Base-by-base conservation (phyloP, 1,140 invertebrate species). In the Callitettix versicolor region DNA sequence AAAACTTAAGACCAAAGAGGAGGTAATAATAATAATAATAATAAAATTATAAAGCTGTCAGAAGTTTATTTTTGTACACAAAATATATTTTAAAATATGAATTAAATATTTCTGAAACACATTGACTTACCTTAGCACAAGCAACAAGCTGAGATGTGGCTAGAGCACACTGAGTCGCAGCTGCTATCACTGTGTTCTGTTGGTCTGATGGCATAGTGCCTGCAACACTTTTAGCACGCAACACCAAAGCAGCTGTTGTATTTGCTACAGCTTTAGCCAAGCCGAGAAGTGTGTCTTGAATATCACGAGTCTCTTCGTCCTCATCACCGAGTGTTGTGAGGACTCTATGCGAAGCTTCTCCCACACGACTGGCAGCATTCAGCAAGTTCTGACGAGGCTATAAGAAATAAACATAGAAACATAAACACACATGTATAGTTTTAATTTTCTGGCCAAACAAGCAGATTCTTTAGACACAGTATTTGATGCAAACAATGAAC, bases 81-180 rank as follows among this genome's bases (percentile, higher is more conserved):
- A 17, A n/a, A n/a, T 38, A 38, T 38, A n/a, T 38, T 11, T 11
- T 38, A 38, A 61, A 38, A 41, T 24, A 14, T 36, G 22, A 21
- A 38, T 38, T 38, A 38, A 38, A 38, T 38, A 11, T 38, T 11
- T 9, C n/a, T 38, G 34, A 38, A 38, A 9, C n/a, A 11, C 9
- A 38, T 38, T 38, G 9, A 38, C n/a, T 65, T 69, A 85, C 86
- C 76, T 98, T 98, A 11, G 96, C 91, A 68, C 94, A 98, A 0
- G 96, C 94, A 0, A 99, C 95, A 1, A 99, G 74, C 68, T 99
- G 96, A 26, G 93, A 97, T 0, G 96, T 99, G 1, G 94, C 91
- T 22, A 99, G 73, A 0, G 96, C 96, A 71, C 94, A 96, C 69
- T 98, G 86, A 0, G 94, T 97, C 0, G 96, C 96, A 0, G 91